Evolutionary conservation across 2,888 invertebrate species (phyloP), one percentile per base, ranked within the genome.

Genomic region (Abscondita cerata): DNA sequence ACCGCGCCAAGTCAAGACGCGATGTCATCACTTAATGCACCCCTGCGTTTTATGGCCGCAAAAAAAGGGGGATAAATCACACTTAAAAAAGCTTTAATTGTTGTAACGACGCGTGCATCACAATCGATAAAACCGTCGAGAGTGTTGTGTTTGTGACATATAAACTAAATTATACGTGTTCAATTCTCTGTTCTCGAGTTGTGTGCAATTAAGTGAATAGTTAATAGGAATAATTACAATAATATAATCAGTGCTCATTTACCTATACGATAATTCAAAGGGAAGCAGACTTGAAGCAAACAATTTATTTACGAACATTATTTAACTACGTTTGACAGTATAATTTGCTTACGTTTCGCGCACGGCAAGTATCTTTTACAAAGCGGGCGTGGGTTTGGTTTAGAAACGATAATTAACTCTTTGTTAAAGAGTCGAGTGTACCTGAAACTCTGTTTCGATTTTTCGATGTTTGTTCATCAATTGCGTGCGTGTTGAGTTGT

Each of bases 201-300:
- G 18, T 44, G 19, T 18, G 44, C 44, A 44, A 44, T 44, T 44
- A 44, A 44, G 44, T 44, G 44, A 44, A 44, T 44, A 18, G 44
- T 44, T 44, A 44, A 44, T 44, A 19, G 44, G 44, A 44, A 44
- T 44, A 44, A 44, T 44, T 44, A 44, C 44, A 18, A 44, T 44
- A 44, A 44, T 44, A 44, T 18, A 44, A 44, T 44, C 44, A 44
- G 44, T 16, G 19, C 44, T 44, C 44, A 44, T 44, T 44, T 44
- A 44, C 44, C 18, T 16, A n/a, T n/a, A 8, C 44, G 19, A 44
- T 44, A 18, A 44, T 44, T 44, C 44, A 44, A 25, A 19, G 18
- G 2, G 36, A 36, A 36, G 11, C 36, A n/a, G 12, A 2, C 36
- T 2, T 2, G 44, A 44, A 44, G 19, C 44, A 44, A 44, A 44